Percentiles rank a stretch among this genome's conserved stretches.
These are phyloP conservation scores for Papilio elwesi DNA, from an alignment of 2,888 invertebrate species.

Conservation along the genomic window DNA sequence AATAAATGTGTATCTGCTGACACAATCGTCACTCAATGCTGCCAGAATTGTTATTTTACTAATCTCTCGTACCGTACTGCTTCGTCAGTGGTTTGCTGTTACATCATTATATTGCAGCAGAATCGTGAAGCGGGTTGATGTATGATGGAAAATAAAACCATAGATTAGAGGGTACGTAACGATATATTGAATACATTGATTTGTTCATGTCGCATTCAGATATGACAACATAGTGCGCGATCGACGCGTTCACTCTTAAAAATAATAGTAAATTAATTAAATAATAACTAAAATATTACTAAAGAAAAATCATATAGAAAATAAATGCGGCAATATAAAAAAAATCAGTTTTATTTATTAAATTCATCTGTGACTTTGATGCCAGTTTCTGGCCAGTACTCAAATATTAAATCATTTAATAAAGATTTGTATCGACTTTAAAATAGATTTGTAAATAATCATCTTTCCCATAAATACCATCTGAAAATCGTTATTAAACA, in stretches of 20 bases:
- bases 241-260: slow-evolving; percentile 56
- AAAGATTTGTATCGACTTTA: slow-evolving; percentile 11
- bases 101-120: no score
- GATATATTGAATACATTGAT: slow-evolving; percentile 70
- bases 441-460: slow-evolving; percentile 34
- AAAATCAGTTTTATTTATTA: slow-evolving; percentile 48
- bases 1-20: no score
- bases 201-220: slow-evolving; percentile 61
- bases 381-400: slow-evolving; percentile 46
- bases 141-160: slow-evolving; percentile 37
- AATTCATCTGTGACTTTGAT: slow-evolving; percentile 63
- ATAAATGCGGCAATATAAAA: slow-evolving; percentile 61
- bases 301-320: slow-evolving; percentile 54
- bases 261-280: slow-evolving; percentile 48
- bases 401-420: slow-evolving; percentile 13
- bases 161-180: slow-evolving; percentile 57
- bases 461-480: slow-evolving; percentile 25
- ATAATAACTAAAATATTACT: slow-evolving; percentile 44
- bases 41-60: no score
- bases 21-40: no score
- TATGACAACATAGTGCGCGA: slow-evolving; percentile 69
- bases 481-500: slow-evolving; percentile 7
- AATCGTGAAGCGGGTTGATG: no score
- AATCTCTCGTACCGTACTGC: no score
- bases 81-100: no score